A percentile compares a stretch with the other conserved stretches of the same genome.
phyloP scores from a whole-genome alignment of 2,113 vertebrate genomes.

The Physeter macrocephalus region DNA sequence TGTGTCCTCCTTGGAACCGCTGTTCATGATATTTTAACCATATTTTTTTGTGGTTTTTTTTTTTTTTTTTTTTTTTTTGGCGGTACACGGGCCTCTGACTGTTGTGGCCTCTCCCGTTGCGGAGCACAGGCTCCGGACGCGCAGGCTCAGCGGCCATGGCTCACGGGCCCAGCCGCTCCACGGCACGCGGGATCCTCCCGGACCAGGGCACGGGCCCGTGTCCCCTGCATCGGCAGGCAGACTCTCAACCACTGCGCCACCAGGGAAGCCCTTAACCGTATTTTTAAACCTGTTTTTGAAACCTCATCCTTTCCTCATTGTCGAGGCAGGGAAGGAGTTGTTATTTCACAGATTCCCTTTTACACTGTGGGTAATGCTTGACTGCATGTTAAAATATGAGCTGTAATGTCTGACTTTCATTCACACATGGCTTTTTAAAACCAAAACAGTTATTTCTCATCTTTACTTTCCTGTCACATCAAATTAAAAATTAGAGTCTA shows the following conservation, averaged over 20 bases:
- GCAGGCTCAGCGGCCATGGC: too few relatives aligned
- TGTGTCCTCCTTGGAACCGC: not conserved
- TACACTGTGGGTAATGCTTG: not conserved
- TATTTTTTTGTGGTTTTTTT: too few relatives aligned
- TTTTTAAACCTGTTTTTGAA: not conserved
- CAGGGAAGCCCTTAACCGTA: too few relatives aligned
- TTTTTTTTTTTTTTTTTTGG: too few relatives aligned
- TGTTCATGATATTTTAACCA: not conserved
- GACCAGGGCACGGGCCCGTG: too few relatives aligned
- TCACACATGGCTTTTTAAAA: conserved; percentile 29
- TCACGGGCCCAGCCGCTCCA: too few relatives aligned
- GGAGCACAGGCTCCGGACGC: too few relatives aligned
- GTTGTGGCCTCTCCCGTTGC: too few relatives aligned
- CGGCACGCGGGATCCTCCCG: too few relatives aligned
- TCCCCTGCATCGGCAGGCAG: too few relatives aligned
- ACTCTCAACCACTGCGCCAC: too few relatives aligned
- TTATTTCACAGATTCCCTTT: not conserved
- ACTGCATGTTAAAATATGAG: not conserved
- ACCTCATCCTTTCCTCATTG: not conserved
- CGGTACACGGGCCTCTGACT: too few relatives aligned
- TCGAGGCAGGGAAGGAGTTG: not conserved
- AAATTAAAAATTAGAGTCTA: conserved; percentile 8
- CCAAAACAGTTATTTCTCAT: not conserved
- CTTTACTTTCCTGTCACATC: not conserved
- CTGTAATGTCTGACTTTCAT: not conserved